Conservation (phyloP, 2,113 vertebrate genomes). For the Strix aluco region DNA sequence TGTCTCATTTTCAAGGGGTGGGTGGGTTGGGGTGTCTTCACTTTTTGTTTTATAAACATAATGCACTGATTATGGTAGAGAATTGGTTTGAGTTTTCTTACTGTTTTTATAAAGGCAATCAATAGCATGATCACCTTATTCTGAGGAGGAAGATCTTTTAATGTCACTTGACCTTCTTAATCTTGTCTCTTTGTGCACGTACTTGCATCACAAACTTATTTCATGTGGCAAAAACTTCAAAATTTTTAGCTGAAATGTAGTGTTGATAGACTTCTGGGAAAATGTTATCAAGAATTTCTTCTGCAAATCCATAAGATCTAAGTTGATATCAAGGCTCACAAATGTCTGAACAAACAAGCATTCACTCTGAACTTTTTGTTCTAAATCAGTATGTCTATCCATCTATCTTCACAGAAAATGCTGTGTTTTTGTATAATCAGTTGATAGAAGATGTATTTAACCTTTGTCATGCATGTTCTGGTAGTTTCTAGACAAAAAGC, state of each 20-base stretch:
- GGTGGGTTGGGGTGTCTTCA: neutral
- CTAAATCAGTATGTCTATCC: neutral
- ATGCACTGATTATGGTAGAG: neutral
- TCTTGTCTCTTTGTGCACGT: neutral
- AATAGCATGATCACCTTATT: neutral
- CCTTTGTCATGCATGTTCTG: neutral
- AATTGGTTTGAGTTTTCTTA: neutral
- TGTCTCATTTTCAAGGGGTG: accelerated
- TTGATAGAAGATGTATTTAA: neutral
- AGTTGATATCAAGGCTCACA: neutral
- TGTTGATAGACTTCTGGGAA: neutral
- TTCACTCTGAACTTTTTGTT: neutral
- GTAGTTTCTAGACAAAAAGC: neutral
- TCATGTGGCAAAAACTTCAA: neutral
- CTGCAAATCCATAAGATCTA: neutral
- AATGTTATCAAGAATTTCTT: neutral
- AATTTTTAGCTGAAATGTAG: neutral
- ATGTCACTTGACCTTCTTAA: neutral
- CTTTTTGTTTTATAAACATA: neutral
- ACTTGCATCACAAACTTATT: neutral
- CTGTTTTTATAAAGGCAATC: neutral
- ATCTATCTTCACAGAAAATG: neutral
- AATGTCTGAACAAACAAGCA: neutral
- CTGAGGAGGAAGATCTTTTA: neutral
- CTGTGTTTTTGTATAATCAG: neutral